phyloP scores from a whole-genome alignment of 2,888 invertebrate species.

The Eucera pruinosa region DNA sequence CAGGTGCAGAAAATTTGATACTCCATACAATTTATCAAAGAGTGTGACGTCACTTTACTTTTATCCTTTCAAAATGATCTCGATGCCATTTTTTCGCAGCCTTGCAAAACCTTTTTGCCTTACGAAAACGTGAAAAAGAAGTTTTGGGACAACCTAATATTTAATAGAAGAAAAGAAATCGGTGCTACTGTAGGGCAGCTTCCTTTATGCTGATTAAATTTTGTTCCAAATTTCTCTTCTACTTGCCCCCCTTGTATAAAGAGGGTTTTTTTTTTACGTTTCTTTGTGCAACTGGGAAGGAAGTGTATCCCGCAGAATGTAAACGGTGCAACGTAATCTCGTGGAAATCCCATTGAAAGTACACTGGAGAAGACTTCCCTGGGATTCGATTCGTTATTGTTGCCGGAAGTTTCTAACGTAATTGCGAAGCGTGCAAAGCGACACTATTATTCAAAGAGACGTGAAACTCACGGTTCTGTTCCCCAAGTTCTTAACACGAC shows the following conservation, averaged over 20 bases:
- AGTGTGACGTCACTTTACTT: too few species aligned
- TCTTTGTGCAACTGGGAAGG: not conserved
- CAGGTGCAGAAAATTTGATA: too few species aligned
- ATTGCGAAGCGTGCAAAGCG: slow-evolving; percentile 7
- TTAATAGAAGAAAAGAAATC: not conserved
- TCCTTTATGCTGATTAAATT: too few species aligned
- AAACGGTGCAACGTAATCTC: not conserved
- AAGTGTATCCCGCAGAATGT: not conserved
- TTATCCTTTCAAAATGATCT: too few species aligned
- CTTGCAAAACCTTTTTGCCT: too few species aligned
- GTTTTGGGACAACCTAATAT: too few species aligned
- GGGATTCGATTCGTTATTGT: not conserved
- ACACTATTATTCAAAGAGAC: not conserved
- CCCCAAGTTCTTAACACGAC: slow-evolving; percentile 93
- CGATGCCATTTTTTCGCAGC: too few species aligned
- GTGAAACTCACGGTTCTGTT: slow-evolving; percentile 90
- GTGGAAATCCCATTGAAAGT: not conserved
- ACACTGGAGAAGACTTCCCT: not conserved
- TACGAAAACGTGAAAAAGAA: too few species aligned
- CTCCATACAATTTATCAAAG: too few species aligned
- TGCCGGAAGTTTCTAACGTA: not conserved
- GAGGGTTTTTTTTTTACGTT: not conserved
- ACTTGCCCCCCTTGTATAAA: too few species aligned
- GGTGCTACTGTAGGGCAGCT: too few species aligned
- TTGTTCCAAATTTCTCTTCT: too few species aligned